Conservation (phyloP, 2,113 vertebrate genomes). For the Ibidorhyncha struthersii region DNA sequence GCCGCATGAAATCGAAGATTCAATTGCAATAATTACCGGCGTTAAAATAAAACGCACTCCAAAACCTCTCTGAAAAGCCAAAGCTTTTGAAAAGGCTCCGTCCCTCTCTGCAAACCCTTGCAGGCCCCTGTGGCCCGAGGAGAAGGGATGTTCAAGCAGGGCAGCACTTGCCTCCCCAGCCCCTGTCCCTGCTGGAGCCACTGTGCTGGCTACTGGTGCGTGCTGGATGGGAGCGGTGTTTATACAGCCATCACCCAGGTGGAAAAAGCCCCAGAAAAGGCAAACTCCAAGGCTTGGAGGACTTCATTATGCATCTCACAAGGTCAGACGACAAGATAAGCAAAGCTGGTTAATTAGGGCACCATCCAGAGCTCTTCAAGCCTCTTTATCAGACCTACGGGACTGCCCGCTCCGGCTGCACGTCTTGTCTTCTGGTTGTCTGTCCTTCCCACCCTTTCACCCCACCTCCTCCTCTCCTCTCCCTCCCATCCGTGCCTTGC, state of each 20-base stretch:
- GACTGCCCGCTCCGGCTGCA: fast-evolving
- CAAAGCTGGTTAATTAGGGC: background rate
- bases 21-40: conserved; percentile 36
- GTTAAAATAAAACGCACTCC: conserved; percentile 24
- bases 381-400: background rate
- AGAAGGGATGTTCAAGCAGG: background rate
- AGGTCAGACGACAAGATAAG: background rate
- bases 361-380: background rate
- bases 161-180: background rate
- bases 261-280: conserved; percentile 11
- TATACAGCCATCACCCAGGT: background rate
- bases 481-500: background rate
- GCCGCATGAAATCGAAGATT: conserved; percentile 11
- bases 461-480: background rate
- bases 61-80: background rate
- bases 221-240: background rate
- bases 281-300: background rate
- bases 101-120: background rate
- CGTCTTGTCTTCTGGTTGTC: background rate
- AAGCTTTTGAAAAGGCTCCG: background rate
- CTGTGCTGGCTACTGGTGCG: background rate
- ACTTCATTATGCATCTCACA: background rate
- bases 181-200: background rate
- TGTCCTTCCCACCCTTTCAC: background rate
- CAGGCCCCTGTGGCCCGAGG: background rate